Evolutionary conservation across 2,113 vertebrate genomes (phyloP), one percentile per base, ranked within the genome.

Genomic region (Lota lota): DNA sequence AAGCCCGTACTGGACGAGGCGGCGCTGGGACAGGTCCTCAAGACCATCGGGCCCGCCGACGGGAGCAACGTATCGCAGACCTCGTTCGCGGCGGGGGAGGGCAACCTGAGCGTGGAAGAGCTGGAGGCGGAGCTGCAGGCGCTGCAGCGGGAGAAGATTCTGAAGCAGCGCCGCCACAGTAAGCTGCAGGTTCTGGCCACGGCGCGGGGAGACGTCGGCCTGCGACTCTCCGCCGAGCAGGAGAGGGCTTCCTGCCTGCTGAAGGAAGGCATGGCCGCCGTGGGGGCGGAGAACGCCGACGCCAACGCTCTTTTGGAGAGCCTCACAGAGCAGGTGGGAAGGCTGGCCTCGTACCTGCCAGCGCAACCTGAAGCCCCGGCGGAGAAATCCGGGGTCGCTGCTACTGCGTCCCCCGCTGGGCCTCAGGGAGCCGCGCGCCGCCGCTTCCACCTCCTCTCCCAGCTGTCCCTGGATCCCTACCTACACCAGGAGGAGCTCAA

Each of bases 401-500:
- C 22, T 17, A 16, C 40, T 19, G n/a, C 67, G 19, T 64, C 60
- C 20, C 17, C 62, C 16, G 57, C 75, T 19, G 19, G 69, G 40
- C 11, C 78, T 71, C 72, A 70, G 63, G 61, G 2, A 5, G 53
- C 75, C 0, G 51, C 82, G 14, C 79, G 7, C 40, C 40, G 12
- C 40, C 40, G 28, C 28, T 33, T 33, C 28, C 28, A 92, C 53
- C 91, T 97, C 74, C 85, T 96, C 56, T 95, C 92, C 56, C 94
- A 93, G 2, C 78, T 95, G 70, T 63, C 91, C 61, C 82, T 97
- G 86, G 91, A 93, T 72, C 85, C 88, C 0, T 98, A 94, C 62
- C 85, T 98, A 22, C 85, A 86, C n/a, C 92, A 89, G 53, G 96
- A 97, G 83, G 94, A 95, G 40, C 82, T 90, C 72, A 94, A 88